A percentile compares a stretch with the other conserved stretches of the same genome.
Evolutionary conservation across 2,113 vertebrate species (phyloP).

Genomic region (Urocynchramus pylzowi): DNA sequence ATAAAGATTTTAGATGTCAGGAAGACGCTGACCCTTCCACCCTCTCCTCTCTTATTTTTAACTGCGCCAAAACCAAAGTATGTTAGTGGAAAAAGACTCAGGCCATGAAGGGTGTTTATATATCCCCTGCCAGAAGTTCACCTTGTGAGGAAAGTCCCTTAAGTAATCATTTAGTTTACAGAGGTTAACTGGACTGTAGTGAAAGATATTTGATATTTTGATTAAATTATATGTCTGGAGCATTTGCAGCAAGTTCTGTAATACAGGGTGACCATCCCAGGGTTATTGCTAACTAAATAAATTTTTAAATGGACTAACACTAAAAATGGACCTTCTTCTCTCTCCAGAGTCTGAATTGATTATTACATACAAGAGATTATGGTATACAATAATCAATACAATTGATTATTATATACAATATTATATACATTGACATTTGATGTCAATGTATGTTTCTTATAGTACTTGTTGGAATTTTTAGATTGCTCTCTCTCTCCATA

Average conservation of each 20-base stretch:
- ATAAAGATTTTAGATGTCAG: slow-evolving; percentile 67
- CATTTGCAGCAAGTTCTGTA: not conserved
- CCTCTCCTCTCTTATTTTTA: not conserved
- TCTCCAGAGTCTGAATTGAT: not conserved
- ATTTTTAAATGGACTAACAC: not conserved
- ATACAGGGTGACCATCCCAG: not conserved
- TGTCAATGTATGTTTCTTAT: not conserved
- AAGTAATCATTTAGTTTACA: not conserved
- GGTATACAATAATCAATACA: not conserved
- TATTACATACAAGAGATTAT: not conserved
- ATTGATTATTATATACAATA: not conserved
- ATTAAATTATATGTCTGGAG: not conserved
- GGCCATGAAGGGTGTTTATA: slow-evolving; percentile 43
- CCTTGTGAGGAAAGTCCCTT: not conserved
- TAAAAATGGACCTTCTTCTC: not conserved
- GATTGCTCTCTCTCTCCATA: not conserved
- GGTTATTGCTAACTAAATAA: not conserved
- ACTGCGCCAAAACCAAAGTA: slow-evolving; percentile 21
- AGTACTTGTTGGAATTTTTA: not conserved
- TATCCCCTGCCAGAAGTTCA: slow-evolving; percentile 26
- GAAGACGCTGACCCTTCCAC: not conserved
- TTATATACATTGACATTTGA: not conserved
- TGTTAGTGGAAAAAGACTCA: slow-evolving; percentile 16
- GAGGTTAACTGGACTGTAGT: not conserved
- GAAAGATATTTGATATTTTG: not conserved